Percentiles rank a stretch among this genome's conserved stretches.
Conservation (phyloP, 2,888 invertebrate genomes). For the Nycteola revayana region DNA sequence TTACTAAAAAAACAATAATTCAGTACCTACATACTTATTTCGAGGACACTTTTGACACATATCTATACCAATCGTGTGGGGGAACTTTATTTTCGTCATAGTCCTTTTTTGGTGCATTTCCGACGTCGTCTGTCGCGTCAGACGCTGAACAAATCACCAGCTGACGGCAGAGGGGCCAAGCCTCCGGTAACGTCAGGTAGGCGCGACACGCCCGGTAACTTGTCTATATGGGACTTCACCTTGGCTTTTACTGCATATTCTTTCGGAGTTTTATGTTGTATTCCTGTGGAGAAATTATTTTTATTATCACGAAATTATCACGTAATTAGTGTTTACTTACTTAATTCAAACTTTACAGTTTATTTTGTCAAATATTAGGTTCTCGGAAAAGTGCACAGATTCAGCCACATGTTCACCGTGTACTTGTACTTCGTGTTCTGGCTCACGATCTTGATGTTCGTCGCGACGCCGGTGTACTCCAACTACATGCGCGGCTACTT, state of each 20-base stretch:
- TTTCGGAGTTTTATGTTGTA: slow-evolving; percentile 94
- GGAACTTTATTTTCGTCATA: too few species aligned
- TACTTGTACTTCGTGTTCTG: slow-evolving; percentile 10
- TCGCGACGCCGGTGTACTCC: slow-evolving; percentile 16
- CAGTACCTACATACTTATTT: too few species aligned
- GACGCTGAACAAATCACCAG: slow-evolving; percentile 94
- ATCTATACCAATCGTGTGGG: too few species aligned
- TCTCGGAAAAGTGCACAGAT: slow-evolving; percentile 26
- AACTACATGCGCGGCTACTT: slow-evolving; percentile 18
- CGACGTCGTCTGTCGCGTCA: slow-evolving; percentile 51
- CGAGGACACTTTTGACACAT: too few species aligned
- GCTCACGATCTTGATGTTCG: slow-evolving; percentile 13
- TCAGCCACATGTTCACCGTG: slow-evolving; percentile 21
- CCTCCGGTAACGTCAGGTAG: slow-evolving; percentile 96
- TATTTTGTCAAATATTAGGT: slow-evolving; percentile 34
- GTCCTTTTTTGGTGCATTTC: neutral
- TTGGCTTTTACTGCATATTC: slow-evolving; percentile 92
- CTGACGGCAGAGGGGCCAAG: slow-evolving; percentile 95
- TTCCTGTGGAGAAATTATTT: slow-evolving; percentile 87
- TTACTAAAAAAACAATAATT: neutral
- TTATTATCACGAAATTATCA: too few species aligned
- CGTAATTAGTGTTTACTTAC: too few species aligned
- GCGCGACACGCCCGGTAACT: slow-evolving; percentile 95
- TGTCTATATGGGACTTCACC: slow-evolving; percentile 95
- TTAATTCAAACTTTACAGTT: neutral